Evolutionary conservation across 2,797 vertebrate species (phyloP).

Genomic region (Esox masquinongy): DNA sequence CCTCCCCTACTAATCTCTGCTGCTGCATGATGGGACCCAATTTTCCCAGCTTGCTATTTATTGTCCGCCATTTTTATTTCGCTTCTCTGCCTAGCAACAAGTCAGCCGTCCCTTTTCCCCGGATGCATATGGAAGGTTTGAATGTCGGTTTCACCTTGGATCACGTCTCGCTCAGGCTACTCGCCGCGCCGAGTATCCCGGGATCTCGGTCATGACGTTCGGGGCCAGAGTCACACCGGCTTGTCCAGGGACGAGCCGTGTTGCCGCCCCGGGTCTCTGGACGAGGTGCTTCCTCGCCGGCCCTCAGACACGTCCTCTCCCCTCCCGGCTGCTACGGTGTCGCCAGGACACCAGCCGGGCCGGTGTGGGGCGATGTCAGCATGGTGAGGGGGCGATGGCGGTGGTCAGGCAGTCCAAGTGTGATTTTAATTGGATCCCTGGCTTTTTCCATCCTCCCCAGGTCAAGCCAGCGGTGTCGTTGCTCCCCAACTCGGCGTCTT

Average conservation of each 20-base stretch:
- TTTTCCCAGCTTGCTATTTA: slow-evolving; percentile 66
- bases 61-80: slow-evolving; percentile 66
- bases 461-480: slow-evolving; percentile 65
- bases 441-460: slow-evolving; percentile 57
- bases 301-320: slow-evolving; percentile 19
- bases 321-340: neutral
- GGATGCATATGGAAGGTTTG: slow-evolving; percentile 40
- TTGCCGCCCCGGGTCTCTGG: slow-evolving; percentile 57
- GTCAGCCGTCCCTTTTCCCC: slow-evolving; percentile 61
- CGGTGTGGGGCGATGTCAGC: slow-evolving; percentile 52
- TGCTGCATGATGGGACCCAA: slow-evolving; percentile 60
- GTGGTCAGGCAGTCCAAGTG: slow-evolving; percentile 57
- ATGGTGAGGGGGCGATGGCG: slow-evolving; percentile 33
- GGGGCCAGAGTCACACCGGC: slow-evolving; percentile 54
- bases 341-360: neutral
- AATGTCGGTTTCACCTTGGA: slow-evolving; percentile 55
- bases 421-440: slow-evolving; percentile 74
- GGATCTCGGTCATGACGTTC: slow-evolving; percentile 52
- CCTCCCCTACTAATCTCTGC: slow-evolving; percentile 57
- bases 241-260: slow-evolving; percentile 56
- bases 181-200: slow-evolving; percentile 7
- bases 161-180: slow-evolving; percentile 27
- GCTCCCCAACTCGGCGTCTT: slow-evolving; percentile 65
- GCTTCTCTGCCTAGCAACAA: slow-evolving; percentile 79
- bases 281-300: slow-evolving; percentile 68